Conservation (phyloP, 2,113 vertebrate genomes). For the Psephotus haematonotus region DNA sequence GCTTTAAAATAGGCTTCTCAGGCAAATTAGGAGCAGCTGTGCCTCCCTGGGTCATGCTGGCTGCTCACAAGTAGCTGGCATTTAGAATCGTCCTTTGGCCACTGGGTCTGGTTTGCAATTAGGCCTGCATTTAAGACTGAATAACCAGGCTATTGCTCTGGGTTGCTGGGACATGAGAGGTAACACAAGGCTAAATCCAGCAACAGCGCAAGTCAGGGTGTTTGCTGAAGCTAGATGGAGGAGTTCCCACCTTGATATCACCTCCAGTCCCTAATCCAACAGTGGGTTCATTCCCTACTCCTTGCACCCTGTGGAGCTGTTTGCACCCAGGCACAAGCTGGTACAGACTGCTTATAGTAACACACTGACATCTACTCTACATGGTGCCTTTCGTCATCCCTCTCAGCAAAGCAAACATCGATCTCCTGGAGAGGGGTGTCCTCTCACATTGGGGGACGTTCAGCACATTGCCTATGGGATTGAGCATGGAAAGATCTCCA, state of each 20-base stretch:
- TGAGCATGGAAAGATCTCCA: background rate
- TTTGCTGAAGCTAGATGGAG: background rate
- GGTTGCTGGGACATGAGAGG: background rate
- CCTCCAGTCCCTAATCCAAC: background rate
- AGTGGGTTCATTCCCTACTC: background rate
- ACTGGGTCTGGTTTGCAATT: slow-evolving; percentile 36
- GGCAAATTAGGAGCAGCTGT: slow-evolving; percentile 67
- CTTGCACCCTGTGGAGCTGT: background rate
- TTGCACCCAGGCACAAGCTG: background rate
- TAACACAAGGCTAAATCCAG: background rate
- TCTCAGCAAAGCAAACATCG: background rate
- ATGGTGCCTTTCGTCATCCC: background rate
- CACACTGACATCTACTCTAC: fast-evolving
- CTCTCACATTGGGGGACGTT: background rate
- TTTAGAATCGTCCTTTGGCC: slow-evolving; percentile 48
- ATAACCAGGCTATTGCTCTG: background rate
- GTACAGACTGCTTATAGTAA: no score
- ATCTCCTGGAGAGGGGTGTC: background rate
- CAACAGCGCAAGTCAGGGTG: background rate
- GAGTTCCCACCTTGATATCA: background rate
- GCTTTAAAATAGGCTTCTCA: slow-evolving; percentile 60
- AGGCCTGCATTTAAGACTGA: slow-evolving; percentile 23
- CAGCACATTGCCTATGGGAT: fast-evolving
- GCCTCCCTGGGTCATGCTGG: slow-evolving; percentile 55
- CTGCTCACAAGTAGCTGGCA: slow-evolving; percentile 61